These are phyloP conservation scores for Solen grandis DNA, from an alignment of 1,140 invertebrate species.

Conservation along the genomic window DNA sequence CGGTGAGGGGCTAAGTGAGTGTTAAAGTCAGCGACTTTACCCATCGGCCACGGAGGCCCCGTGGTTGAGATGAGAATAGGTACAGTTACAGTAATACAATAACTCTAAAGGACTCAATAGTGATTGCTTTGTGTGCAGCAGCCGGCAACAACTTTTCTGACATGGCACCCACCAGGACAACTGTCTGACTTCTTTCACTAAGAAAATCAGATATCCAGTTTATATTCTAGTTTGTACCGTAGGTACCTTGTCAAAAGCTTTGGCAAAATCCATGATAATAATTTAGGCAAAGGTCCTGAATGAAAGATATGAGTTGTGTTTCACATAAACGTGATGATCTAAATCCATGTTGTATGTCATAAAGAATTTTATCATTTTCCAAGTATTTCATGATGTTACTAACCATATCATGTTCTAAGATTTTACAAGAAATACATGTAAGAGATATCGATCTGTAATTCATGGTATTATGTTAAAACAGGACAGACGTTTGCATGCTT, in stretches of 20 bases:
- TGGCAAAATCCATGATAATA: too few relatives aligned
- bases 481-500: constrained; percentile 53
- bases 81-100: too few relatives aligned
- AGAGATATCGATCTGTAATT: too few relatives aligned
- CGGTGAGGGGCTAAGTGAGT: too few relatives aligned
- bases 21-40: too few relatives aligned
- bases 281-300: constrained; percentile 28
- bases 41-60: too few relatives aligned
- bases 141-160: constrained; percentile 35
- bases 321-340: too few relatives aligned
- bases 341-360: constrained; percentile 58
- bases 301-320: constrained; percentile 50
- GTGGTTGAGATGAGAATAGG: too few relatives aligned
- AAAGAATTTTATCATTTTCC: constrained; percentile 50
- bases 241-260: constrained; percentile 47
- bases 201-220: constrained; percentile 45
- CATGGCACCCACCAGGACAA: constrained; percentile 35
- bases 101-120: too few relatives aligned
- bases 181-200: constrained; percentile 24
- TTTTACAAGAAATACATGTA: constrained; percentile 62
- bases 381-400: constrained; percentile 51
- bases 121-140: too few relatives aligned
- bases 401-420: constrained; percentile 61
- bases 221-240: constrained; percentile 40
- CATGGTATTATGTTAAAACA: constrained; percentile 44